Percentiles rank a stretch among this genome's conserved stretches.
Evolutionary conservation across 2,113 vertebrate genomes (phyloP).

Genomic region (Poecilia latipinna): DNA sequence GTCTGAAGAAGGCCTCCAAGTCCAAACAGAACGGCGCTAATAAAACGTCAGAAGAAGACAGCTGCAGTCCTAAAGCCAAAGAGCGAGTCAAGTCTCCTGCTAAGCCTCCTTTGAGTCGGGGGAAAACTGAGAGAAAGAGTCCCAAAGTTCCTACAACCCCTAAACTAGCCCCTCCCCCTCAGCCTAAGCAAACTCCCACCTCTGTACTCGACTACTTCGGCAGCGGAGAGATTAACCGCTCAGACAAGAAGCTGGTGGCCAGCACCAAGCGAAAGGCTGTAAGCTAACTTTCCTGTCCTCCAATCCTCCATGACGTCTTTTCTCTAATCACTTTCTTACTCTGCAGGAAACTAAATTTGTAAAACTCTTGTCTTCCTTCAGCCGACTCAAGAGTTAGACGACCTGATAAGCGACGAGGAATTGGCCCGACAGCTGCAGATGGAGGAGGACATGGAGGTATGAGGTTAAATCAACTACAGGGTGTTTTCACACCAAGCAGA

Average conservation of each 20-base stretch:
- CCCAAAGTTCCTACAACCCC: slow-evolving; percentile 65
- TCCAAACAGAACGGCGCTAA: slow-evolving; percentile 79
- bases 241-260: slow-evolving; percentile 92
- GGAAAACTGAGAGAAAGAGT: slow-evolving; percentile 68
- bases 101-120: slow-evolving; percentile 33
- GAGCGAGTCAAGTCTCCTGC: slow-evolving; percentile 43
- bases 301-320: not conserved
- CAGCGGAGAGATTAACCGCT: slow-evolving; percentile 82
- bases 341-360: not conserved
- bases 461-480: not conserved
- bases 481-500: not conserved
- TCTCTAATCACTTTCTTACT: not conserved
- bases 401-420: slow-evolving; percentile 85
- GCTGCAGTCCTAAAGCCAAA: slow-evolving; percentile 18
- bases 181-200: slow-evolving; percentile 83
- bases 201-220: slow-evolving; percentile 93
- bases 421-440: slow-evolving; percentile 90
- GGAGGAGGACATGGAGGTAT: slow-evolving; percentile 91
- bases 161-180: slow-evolving; percentile 75
- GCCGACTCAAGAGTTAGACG: slow-evolving; percentile 78
- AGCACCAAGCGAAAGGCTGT: slow-evolving; percentile 90
- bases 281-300: slow-evolving; percentile 59
- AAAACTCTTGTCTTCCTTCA: slow-evolving; percentile 55
- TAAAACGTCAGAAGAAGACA: slow-evolving; percentile 30
- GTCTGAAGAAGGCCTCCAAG: slow-evolving; percentile 80